Evolutionary conservation across 2,888 invertebrate genomes (phyloP).

Genomic region (Machimus rusticus): DNA sequence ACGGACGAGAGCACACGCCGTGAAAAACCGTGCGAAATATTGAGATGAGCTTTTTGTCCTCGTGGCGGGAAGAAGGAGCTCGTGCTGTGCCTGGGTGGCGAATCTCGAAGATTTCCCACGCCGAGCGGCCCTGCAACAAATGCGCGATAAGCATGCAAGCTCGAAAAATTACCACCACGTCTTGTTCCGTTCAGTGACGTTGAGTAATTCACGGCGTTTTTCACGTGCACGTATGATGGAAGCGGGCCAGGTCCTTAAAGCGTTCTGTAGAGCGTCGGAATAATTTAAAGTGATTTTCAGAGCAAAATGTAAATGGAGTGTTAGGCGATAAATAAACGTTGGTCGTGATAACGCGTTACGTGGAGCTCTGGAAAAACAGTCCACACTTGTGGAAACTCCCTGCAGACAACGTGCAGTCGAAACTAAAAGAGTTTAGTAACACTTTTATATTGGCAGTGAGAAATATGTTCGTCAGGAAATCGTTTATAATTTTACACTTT

Average conservation of each 20-base stretch:
- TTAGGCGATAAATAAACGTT: neutral
- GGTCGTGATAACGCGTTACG: neutral
- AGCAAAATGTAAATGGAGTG: neutral
- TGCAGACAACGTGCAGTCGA: too few relatives aligned
- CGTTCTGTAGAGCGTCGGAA: neutral
- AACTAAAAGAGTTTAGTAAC: too few relatives aligned
- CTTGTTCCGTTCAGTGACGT: neutral
- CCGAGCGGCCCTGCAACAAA: neutral
- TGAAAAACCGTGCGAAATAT: neutral
- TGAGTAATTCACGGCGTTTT: neutral
- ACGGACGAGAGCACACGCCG: neutral
- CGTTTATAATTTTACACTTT: too few relatives aligned
- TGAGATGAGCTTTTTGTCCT: neutral
- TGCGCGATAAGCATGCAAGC: conserved; percentile 21
- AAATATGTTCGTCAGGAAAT: too few relatives aligned
- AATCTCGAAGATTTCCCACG: neutral
- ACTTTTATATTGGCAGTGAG: too few relatives aligned
- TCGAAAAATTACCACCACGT: conserved; percentile 5
- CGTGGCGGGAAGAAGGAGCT: neutral
- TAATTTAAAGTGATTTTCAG: neutral
- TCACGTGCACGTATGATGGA: neutral
- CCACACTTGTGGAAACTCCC: too few relatives aligned
- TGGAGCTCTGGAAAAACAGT: neutral
- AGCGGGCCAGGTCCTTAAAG: neutral
- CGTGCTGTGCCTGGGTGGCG: neutral